Percentiles rank a stretch among this genome's conserved stretches.
phyloP scores from a whole-genome alignment of 2,113 vertebrate genomes.

The Scophthalmus maximus region DNA sequence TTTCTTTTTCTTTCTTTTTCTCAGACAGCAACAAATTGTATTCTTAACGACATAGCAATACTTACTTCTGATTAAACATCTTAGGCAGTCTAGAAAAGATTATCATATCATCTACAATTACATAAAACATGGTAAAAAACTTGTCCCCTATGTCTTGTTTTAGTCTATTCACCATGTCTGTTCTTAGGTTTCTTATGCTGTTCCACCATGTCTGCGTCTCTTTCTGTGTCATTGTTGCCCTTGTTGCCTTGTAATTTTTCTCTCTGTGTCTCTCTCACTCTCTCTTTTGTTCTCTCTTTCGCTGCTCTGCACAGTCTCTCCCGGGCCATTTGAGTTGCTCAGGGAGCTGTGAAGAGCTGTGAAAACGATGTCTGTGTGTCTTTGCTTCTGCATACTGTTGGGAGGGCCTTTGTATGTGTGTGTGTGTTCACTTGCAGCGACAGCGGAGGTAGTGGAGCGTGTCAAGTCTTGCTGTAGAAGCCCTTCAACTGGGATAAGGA shows the following conservation, averaged over 20 bases:
- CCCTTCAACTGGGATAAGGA: constrained; percentile 58
- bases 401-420: constrained; percentile 46
- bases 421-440: constrained; percentile 35
- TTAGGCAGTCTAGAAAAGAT: not conserved
- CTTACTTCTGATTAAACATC: constrained; percentile 17
- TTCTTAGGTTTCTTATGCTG: constrained; percentile 7
- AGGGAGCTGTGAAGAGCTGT: constrained; percentile 78
- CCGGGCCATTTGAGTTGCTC: constrained; percentile 71
- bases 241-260: constrained; percentile 50
- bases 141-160: not conserved
- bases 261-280: constrained; percentile 23
- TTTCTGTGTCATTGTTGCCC: constrained; percentile 37
- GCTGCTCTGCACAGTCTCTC: constrained; percentile 60
- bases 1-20: constrained; percentile 12
- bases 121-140: constrained; percentile 8
- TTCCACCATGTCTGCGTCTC: constrained; percentile 11
- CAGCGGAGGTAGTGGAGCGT: constrained; percentile 61
- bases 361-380: constrained; percentile 71
- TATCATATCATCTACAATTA: not conserved
- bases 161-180: not conserved
- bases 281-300: constrained; percentile 44
- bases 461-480: constrained; percentile 58
- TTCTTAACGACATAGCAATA: constrained; percentile 1
- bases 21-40: not conserved
- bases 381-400: constrained; percentile 61